Evolutionary conservation across 2,113 vertebrate genomes (phyloP), one percentile per base, ranked within the genome.

Genomic region (Melanotaenia duboulayi): DNA sequence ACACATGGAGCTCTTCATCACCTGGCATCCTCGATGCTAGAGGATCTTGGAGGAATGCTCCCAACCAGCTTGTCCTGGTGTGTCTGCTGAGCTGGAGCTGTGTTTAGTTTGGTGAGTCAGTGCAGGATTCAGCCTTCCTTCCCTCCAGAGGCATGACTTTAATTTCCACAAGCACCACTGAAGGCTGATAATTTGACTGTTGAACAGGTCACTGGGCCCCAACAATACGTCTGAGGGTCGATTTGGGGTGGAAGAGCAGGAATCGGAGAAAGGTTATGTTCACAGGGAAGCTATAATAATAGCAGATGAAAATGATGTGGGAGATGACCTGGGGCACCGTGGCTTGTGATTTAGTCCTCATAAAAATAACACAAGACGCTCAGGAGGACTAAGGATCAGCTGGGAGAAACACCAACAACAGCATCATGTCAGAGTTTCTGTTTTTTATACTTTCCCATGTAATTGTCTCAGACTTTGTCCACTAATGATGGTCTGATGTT

Each of bases 191-290:
- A 60, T 69, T 37, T 56, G 67, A 65, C 72, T 71, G 35, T 72
- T 93, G 94, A 92, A 94, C 23, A 85, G 94, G 91, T 94, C 93
- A 95, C 82, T 74, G 91, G 85, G 69, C 87, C 80, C 80, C 58
- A 68, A 87, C 92, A 94, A 93, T 92, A 89, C 81, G 85, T 90
- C 82, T 83, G 82, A 89, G 87, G 86, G 90, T 84, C 90, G 87
- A 93, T 94, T 92, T 92, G 84, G 90, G 89, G 80, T 13, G 28
- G 63, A 72, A 80, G 40, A 57, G 54, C 20, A 83, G 82, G 71
- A 84, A 80, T 81, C 70, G 54, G 67, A 70, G 63, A 82, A 89
- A 85, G 77, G 77, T 80, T 83, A 90, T 93, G 92, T 86, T 65
- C 67, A 22, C 54, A 24, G 65, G 71, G 11, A 24, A 13, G 24